A percentile compares a stretch with the other conserved stretches of the same genome.
Evolutionary conservation across 1,140 invertebrate species (phyloP).

Genomic region (Oreohelix idahoensis): DNA sequence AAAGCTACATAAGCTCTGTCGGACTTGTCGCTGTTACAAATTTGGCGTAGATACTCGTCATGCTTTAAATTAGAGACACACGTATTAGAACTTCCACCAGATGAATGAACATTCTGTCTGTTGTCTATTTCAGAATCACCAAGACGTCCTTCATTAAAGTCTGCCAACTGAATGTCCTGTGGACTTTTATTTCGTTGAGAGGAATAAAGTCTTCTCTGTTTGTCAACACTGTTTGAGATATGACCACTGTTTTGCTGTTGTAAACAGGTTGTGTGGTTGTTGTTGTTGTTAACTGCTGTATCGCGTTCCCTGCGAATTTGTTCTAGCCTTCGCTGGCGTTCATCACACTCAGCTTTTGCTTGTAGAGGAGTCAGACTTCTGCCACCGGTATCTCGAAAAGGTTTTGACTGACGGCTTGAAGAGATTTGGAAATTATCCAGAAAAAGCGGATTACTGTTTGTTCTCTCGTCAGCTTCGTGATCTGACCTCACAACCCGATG

Average conservation of each 20-base stretch:
- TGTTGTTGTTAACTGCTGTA: neutral
- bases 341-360: neutral
- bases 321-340: neutral
- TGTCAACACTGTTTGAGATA: neutral
- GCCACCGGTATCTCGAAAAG: neutral
- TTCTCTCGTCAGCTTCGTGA: too few species aligned
- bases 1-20: neutral
- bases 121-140: neutral
- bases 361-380: constrained; percentile 9
- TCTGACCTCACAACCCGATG: too few species aligned
- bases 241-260: neutral
- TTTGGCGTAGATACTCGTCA: neutral
- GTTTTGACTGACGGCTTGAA: neutral
- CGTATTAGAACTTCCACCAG: neutral
- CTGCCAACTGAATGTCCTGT: too few species aligned
- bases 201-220: neutral
- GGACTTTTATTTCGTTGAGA: too few species aligned
- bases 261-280: too few species aligned
- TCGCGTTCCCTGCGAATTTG: neutral
- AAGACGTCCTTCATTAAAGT: too few species aligned
- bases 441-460: too few species aligned
- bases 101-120: neutral
- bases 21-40: neutral
- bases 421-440: too few species aligned
- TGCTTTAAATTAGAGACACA: neutral